These are phyloP conservation scores for Aphyosemion australe DNA, from an alignment of 2,113 vertebrate species.

Conservation along the genomic window DNA sequence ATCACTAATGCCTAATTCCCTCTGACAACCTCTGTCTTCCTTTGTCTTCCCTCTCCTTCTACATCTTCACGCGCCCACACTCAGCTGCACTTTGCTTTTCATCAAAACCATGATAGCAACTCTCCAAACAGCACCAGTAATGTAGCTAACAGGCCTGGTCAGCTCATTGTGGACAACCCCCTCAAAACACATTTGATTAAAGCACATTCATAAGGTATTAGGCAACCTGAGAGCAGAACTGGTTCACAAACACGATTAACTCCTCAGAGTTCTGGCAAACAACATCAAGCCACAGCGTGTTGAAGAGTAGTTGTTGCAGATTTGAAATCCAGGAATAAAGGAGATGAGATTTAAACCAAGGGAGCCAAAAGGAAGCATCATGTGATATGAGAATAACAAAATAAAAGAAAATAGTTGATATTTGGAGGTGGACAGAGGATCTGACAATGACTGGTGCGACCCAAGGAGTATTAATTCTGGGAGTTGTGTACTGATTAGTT, in stretches of 20 bases:
- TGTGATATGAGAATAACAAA: too few relatives aligned
- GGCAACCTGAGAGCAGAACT: too few relatives aligned
- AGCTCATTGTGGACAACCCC: constrained; percentile 22
- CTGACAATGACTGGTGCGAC: too few relatives aligned
- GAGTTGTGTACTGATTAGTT: too few relatives aligned
- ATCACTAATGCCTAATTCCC: constrained; percentile 46
- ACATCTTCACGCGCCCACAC: constrained; percentile 15
- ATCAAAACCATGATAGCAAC: constrained; percentile 27
- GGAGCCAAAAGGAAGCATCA: too few relatives aligned
- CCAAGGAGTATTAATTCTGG: too few relatives aligned
- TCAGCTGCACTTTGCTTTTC: background rate
- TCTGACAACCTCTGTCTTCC: constrained; percentile 49
- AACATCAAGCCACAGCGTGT: background rate
- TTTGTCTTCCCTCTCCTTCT: constrained; percentile 22
- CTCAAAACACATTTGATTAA: constrained; percentile 7
- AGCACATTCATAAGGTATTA: too few relatives aligned
- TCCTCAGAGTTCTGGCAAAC: background rate
- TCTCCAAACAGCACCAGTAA: constrained; percentile 21
- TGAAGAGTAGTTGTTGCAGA: background rate
- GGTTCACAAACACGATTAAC: background rate
- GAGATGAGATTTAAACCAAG: background rate
- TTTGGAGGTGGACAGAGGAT: too few relatives aligned
- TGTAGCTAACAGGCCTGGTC: constrained; percentile 51
- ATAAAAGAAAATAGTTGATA: too few relatives aligned
- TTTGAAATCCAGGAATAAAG: background rate